A percentile compares a stretch with the other conserved stretches of the same genome.
These are phyloP conservation scores for Perodicticus potto DNA, from an alignment of 2,797 vertebrate species.

Conservation along the genomic window DNA sequence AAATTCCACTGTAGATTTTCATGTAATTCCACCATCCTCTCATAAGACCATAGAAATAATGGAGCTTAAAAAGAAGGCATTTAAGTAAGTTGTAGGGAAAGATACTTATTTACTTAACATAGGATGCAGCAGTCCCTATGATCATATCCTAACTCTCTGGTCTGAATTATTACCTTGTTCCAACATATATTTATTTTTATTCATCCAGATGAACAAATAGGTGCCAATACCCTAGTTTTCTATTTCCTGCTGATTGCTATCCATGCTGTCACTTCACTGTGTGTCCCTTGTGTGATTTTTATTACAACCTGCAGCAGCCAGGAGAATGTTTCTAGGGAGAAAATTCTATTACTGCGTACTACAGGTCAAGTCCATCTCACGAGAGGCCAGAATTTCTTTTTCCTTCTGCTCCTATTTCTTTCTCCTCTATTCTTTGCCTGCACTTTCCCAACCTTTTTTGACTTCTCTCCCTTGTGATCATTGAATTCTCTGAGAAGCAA, in stretches of 20 bases:
- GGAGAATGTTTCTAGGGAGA: not conserved
- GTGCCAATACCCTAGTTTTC: not conserved
- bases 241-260: not conserved
- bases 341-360: not conserved
- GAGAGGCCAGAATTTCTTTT: not conserved
- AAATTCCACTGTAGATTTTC: not conserved
- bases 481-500: not conserved
- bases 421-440: not conserved
- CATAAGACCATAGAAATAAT: not conserved
- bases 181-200: not conserved
- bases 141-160: not conserved
- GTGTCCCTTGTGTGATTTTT: not conserved
- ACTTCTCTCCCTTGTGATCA: not conserved
- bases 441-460: not conserved
- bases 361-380: not conserved
- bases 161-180: not conserved
- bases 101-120: not conserved
- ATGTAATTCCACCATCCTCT: not conserved
- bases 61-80: not conserved
- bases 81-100: not conserved
- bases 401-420: not conserved
- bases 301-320: not conserved
- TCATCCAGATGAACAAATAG: not conserved
- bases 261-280: not conserved
- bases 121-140: not conserved